A percentile compares a stretch with the other conserved stretches of the same genome.
Conservation (phyloP, 2,113 vertebrate species). For the Setophaga kirtlandii region DNA sequence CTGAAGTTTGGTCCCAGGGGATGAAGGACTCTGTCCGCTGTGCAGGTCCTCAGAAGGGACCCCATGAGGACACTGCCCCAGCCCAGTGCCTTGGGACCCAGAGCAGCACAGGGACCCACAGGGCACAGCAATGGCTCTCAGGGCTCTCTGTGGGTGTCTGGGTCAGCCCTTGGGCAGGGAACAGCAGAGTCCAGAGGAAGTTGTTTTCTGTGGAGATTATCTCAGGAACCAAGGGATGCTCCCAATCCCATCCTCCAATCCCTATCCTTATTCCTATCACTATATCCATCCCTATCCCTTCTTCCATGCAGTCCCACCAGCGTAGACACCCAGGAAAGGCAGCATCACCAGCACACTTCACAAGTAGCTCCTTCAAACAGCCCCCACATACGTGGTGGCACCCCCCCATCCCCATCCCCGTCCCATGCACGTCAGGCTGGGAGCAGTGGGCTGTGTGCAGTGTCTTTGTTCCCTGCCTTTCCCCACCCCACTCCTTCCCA, state of each 20-base stretch:
- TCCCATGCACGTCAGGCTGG: accelerated
- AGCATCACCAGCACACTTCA: not conserved
- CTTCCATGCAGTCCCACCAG: not conserved
- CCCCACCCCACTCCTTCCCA: not conserved
- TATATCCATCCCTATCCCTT: not conserved
- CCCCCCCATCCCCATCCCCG: too few species aligned
- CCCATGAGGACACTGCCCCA: not conserved
- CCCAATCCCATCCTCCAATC: not conserved
- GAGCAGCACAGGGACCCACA: not conserved
- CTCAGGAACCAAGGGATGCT: not conserved
- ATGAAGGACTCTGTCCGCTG: not conserved
- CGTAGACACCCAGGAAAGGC: not conserved
- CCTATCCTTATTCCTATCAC: not conserved
- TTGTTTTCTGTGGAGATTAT: not conserved
- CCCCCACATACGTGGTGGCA: accelerated
- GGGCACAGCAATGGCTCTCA: accelerated
- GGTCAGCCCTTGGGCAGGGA: not conserved
- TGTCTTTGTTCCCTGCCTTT: not conserved
- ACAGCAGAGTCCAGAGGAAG: not conserved
- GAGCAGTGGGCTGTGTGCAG: not conserved
- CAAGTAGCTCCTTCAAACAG: not conserved
- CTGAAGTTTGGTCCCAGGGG: accelerated
- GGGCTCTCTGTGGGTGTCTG: not conserved
- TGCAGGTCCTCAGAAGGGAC: not conserved
- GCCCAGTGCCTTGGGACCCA: not conserved